Base-by-base conservation (phyloP, 2,797 vertebrate species). In the Peromyscus attwateri region DNA sequence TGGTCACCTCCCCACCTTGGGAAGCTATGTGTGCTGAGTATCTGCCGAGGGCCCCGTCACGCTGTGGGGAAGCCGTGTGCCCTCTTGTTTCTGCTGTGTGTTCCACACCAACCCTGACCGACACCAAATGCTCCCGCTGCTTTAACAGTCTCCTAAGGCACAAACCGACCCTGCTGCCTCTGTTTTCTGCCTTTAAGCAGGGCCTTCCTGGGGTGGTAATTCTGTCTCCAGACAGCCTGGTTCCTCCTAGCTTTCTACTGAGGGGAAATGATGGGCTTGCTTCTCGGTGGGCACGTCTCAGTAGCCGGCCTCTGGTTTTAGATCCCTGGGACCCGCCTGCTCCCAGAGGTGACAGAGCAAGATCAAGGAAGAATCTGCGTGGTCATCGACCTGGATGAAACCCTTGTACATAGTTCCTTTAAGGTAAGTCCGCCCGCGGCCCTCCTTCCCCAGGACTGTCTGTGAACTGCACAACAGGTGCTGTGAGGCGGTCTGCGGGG, bases 331-430 rank as follows among this genome's bases (percentile, higher is more conserved):
- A 98, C 98, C 81, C 98, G 98, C 97, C 98, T 99, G 81, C 99
- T 99, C 95, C 99, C 99, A 64, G 99, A 99, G 99, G 98, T 99
- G 98, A 98, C 97, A 14, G 98, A 98, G 91, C 97, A 99, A 97
- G 99, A 99, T 97, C 98, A 99, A 76, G 99, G 99, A 77, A 99
- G 99, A 98, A 99, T 99, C 75, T 99, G 99, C 11, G 99, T 99
- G 98, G 99, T 99, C 97, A 99, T 99, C 96, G 99, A 99, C 98
- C 98, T 99, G 98, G 99, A 99, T 85, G 99, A 99, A 98, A 99
- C 99, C 2, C 98, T 99, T 94, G 99, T 99, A 94, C 99, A 99
- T 98, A 99, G 99, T 97, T 99, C 99, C 55, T 99, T 99, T 98
- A 99, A 99, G 99, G 99, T 99, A 98, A 94, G 40, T 7, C 19